Evolutionary conservation across 2,113 vertebrate species (phyloP), one percentile per base, ranked within the genome.

Genomic region (Collichthys lucidus): DNA sequence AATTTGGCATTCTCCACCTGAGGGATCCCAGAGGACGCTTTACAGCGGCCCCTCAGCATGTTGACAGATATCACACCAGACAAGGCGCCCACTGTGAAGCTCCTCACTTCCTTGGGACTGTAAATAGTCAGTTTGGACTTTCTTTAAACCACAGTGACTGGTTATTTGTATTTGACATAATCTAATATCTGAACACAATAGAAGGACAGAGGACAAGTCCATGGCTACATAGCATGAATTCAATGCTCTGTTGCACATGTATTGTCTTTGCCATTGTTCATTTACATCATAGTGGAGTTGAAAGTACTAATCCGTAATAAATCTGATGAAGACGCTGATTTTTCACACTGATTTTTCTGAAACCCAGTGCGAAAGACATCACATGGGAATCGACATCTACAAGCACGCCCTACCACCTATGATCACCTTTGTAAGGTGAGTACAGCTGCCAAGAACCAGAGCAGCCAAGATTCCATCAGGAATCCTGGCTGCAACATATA

Each of bases 61-160:
- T 85, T 94, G 91, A 94, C 89, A 88, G 84, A 92, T 90, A 94
- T 91, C 73, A 80, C 80, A 89, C 80, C 69, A 82, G 93, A 91
- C 92, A 93, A 91, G 66, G 76, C 76, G 12, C 53, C 64, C 5
- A 52, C 73, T 14, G 44, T 80, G 87, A 64, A 75, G 62, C 82
- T 79, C 62, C 81, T 57, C 65, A 83, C 65, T 82, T 79, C 63
- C 67, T 73, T 77, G 73, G 71, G 84, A 87, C 77, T 56, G 66
- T 84, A 88, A 91, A 86, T 84, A 82, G 68, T 74, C 73, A 6
- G 22, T 77, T 65, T 75, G 68, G 65, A 74, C 46, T 82, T 71
- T 77, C 57, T 35, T 60, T 62, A 67, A 90, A 63, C 0, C 62
- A 24, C 4, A 14, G 49, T 31, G 66, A 56, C 66, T 17, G 16